phyloP scores from a whole-genome alignment of 2,797 vertebrate species.

The Setipinna tenuifilis region DNA sequence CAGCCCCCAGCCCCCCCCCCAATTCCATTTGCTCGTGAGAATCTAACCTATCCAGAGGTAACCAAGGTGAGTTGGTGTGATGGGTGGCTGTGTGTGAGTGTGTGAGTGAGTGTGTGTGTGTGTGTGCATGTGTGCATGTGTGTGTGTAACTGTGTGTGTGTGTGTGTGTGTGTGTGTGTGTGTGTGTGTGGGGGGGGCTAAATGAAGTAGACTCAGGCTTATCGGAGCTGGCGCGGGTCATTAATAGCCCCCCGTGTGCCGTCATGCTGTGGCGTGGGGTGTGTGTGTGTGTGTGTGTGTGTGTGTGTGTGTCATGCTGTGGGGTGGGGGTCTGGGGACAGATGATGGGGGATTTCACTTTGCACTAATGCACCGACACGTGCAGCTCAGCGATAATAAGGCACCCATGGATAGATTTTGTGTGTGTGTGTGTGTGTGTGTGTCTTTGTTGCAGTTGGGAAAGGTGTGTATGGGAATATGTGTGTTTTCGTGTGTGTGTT shows the following conservation, averaged over 20 bases:
- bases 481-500: neutral
- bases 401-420: constrained; percentile 20
- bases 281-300: constrained; percentile 5
- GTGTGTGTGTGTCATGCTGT: neutral
- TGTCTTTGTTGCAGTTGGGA: neutral
- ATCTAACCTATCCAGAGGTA: neutral
- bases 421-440: neutral
- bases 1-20: constrained; percentile 7
- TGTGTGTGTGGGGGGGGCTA: constrained; percentile 13
- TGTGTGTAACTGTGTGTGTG: neutral
- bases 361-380: neutral
- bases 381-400: neutral
- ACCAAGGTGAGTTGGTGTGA: no score
- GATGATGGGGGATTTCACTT: constrained; percentile 35
- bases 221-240: constrained; percentile 40
- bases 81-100: neutral
- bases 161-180: constrained; percentile 33
- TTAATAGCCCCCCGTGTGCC: constrained; percentile 36
- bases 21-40: no score
- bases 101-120: neutral
- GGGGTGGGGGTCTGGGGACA: neutral
- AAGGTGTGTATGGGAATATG: neutral
- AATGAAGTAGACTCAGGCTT: constrained; percentile 46
- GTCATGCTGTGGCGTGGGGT: constrained; percentile 9
- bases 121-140: neutral